These are phyloP conservation scores for Corythornis cristatus DNA, from an alignment of 2,113 vertebrate species.

Conservation along the genomic window DNA sequence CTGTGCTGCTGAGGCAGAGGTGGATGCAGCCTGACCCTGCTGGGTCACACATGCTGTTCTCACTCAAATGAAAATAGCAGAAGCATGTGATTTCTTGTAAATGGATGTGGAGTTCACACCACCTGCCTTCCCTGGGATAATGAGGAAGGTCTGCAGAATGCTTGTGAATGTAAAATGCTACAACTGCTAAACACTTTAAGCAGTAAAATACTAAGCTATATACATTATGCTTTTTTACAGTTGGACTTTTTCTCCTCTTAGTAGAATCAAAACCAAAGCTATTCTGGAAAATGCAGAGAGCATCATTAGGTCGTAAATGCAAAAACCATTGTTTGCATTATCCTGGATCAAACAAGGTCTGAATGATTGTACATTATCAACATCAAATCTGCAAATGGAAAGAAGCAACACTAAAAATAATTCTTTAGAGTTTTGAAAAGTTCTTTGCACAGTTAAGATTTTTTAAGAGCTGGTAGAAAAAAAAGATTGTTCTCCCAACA, in stretches of 20 bases:
- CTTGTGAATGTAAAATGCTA: neutral
- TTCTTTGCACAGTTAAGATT: neutral
- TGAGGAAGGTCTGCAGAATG: neutral
- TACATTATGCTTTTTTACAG: neutral
- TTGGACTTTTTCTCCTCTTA: neutral
- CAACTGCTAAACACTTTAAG: neutral
- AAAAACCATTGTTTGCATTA: neutral
- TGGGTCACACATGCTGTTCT: neutral
- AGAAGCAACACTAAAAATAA: neutral
- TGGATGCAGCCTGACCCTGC: neutral
- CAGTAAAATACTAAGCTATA: neutral
- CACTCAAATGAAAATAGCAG: neutral
- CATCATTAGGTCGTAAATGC: neutral
- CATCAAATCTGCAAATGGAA: neutral
- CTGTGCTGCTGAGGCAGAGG: neutral
- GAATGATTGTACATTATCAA: neutral
- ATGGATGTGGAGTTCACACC: neutral
- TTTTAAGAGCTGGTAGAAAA: constrained; percentile 2
- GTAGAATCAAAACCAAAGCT: neutral
- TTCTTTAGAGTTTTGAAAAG: neutral
- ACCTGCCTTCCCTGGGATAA: neutral
- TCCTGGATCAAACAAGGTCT: neutral
- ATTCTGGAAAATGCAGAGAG: neutral
- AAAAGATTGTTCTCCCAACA: neutral
- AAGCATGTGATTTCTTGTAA: neutral